Conservation (phyloP, 2,113 vertebrate species). For the Lagopus leucura region DNA sequence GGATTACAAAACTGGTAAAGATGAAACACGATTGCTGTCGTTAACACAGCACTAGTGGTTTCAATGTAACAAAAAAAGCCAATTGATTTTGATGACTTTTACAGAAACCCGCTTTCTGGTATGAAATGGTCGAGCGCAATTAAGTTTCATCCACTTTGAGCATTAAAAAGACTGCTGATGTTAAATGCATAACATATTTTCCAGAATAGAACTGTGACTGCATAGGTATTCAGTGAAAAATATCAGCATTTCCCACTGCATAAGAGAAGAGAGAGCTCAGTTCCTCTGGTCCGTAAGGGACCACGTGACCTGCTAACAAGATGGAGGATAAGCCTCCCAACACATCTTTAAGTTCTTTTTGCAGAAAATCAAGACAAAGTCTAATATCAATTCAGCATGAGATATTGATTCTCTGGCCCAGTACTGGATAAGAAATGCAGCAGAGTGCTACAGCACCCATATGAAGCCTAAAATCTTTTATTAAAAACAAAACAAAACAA, state of each 20-base stretch:
- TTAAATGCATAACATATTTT: not conserved
- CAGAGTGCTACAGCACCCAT: not conserved
- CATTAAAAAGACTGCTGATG: not conserved
- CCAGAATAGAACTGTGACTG: not conserved
- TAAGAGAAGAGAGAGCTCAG: not conserved
- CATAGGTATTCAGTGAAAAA: not conserved
- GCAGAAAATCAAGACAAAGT: not conserved
- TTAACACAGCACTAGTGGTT: constrained; percentile 11
- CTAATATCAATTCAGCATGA: not conserved
- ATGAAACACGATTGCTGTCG: not conserved
- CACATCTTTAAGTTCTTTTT: not conserved
- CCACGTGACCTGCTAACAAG: accelerated
- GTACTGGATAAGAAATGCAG: not conserved
- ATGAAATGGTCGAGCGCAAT: constrained; percentile 6
- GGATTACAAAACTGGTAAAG: constrained; percentile 34
- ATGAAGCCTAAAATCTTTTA: not conserved
- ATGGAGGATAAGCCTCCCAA: not conserved
- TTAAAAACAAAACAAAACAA: not conserved
- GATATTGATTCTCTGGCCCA: not conserved
- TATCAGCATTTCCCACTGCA: not conserved
- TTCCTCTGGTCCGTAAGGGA: too few relatives aligned
- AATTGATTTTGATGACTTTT: constrained; percentile 20
- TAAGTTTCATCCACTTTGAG: not conserved
- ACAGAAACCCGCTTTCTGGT: not conserved
- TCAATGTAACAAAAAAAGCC: constrained; percentile 28